phyloP scores from a whole-genome alignment of 37 sponge, comb jelly and placozoan species.

The Amphimedon queenslandica region DNA sequence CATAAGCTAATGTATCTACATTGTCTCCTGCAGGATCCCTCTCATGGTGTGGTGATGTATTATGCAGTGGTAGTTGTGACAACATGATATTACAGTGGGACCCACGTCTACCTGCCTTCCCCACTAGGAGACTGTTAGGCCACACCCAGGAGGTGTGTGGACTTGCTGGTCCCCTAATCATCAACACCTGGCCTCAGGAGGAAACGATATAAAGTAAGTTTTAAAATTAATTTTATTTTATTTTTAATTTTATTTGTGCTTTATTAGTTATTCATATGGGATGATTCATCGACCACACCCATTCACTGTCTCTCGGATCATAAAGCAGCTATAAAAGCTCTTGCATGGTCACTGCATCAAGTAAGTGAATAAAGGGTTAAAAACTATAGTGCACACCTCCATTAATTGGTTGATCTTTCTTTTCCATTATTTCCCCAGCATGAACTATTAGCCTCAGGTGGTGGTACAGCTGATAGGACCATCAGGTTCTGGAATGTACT shows the following conservation, averaged over 20 bases:
- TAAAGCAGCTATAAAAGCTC: slow-evolving; percentile 91
- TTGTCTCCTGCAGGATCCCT: slow-evolving; percentile 96
- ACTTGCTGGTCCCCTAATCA: slow-evolving; percentile 84
- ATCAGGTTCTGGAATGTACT: slow-evolving; percentile 93
- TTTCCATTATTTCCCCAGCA: slow-evolving; percentile 30
- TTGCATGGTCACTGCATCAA: slow-evolving; percentile 98
- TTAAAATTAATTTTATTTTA: background rate
- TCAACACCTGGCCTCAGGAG: too few relatives aligned
- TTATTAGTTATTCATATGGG: slow-evolving; percentile 63
- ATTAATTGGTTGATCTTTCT: slow-evolving; percentile 4
- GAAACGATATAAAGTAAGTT: slow-evolving; percentile 84
- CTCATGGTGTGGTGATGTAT: slow-evolving; percentile 47
- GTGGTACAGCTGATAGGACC: slow-evolving; percentile 87
- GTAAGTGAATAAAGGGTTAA: too few relatives aligned
- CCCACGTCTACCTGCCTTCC: too few relatives aligned
- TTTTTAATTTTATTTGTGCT: background rate
- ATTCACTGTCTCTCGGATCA: slow-evolving; percentile 74
- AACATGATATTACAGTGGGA: too few relatives aligned
- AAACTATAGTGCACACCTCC: too few relatives aligned
- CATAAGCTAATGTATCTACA: background rate
- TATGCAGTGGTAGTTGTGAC: too few relatives aligned
- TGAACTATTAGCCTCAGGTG: slow-evolving; percentile 87
- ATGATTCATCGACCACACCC: slow-evolving; percentile 39
- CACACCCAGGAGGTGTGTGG: slow-evolving; percentile 98
- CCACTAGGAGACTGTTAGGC: slow-evolving; percentile 49